These are phyloP conservation scores for Ischnura elegans DNA, from an alignment of 2,888 invertebrate genomes.

Conservation along the genomic window DNA sequence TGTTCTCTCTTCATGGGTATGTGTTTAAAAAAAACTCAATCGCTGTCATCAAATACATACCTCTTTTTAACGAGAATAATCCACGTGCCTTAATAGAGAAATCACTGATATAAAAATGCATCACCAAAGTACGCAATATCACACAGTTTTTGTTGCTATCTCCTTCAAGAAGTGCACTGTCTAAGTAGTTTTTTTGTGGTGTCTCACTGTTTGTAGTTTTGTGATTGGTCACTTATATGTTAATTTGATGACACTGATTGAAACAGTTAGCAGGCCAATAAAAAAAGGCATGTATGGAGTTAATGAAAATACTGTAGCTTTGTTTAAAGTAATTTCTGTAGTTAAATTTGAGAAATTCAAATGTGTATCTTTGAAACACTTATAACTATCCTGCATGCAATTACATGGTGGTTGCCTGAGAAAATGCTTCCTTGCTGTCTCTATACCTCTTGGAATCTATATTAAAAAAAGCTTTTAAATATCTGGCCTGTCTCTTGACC, in stretches of 20 bases:
- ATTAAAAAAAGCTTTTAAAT: slow-evolving; percentile 66
- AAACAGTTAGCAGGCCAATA: slow-evolving; percentile 62
- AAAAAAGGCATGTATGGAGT: slow-evolving; percentile 62
- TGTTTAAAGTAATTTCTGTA: slow-evolving; percentile 64
- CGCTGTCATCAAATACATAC: slow-evolving; percentile 60
- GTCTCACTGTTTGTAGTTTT: slow-evolving; percentile 39
- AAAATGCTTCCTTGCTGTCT: slow-evolving; percentile 67
- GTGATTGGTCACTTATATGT: slow-evolving; percentile 27
- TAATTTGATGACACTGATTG: slow-evolving; percentile 60
- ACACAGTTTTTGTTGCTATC: slow-evolving; percentile 1
- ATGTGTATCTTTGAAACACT: slow-evolving; percentile 42
- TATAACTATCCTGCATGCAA: slow-evolving; percentile 51
- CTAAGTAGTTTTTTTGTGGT: slow-evolving; percentile 29
- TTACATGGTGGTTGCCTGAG: slow-evolving; percentile 68
- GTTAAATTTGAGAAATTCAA: slow-evolving; percentile 59
- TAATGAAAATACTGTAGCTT: slow-evolving; percentile 58
- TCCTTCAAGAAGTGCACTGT: slow-evolving; percentile 41
- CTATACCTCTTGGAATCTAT: slow-evolving; percentile 55
- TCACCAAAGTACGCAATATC: slow-evolving; percentile 18
- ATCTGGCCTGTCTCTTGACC: slow-evolving; percentile 68
- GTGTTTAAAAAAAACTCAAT: slow-evolving; percentile 56
- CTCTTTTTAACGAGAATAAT: slow-evolving; percentile 32
- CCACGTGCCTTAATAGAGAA: slow-evolving; percentile 4
- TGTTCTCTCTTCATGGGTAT: slow-evolving; percentile 70
- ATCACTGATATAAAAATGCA: neutral